Base-by-base conservation (phyloP, 2,888 invertebrate genomes). In the Seira musarum region DNA sequence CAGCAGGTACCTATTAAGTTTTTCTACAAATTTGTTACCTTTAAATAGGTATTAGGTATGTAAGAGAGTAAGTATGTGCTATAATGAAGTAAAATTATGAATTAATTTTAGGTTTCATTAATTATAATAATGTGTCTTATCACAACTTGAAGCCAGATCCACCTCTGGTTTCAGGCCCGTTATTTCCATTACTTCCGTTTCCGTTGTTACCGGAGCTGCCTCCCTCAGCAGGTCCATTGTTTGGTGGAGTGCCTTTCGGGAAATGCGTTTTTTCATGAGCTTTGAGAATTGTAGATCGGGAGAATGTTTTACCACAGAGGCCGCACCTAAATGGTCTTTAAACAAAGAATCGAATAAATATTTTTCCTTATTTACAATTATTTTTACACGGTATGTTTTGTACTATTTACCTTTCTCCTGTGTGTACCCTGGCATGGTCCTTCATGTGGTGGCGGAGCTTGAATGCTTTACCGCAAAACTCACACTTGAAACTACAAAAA, bases 401-500 rank as follows among this genome's bases (percentile, higher is more conserved):
- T n/a, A n/a, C n/a, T n/a, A n/a, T n/a, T n/a, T n/a, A n/a, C n/a
- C n/a, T n/a, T 89, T 96, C 96, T 87, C 96, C 96, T 87, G 96
- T 96, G 89, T 96, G 96, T 84, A 96, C 96, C 88, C 96, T 93
- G 91, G 95, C 96, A 89, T 96, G 96, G 91, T 96, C 96, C 90
- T 96, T 96, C 96, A 96, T 96, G 91, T 96, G 96, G 89, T 96
- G 96, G 84, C 96, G 92, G 88, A 96, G 91, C 89, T 96, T 96
- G 91, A 96, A 96, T 87, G 96, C 96, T 90, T 96, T 96, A 85
- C 96, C 96, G 90, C 96, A 96, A 91, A 95, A 96, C 90, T 96
- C 96, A 91, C 96, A 96, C 90, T 95, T 96, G 90, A 96, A 96
- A n/a, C n/a, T n/a, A n/a, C n/a, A n/a, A n/a, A n/a, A n/a, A n/a